Conservation (phyloP, 2,888 invertebrate genomes). For the Acleris holmiana region DNA sequence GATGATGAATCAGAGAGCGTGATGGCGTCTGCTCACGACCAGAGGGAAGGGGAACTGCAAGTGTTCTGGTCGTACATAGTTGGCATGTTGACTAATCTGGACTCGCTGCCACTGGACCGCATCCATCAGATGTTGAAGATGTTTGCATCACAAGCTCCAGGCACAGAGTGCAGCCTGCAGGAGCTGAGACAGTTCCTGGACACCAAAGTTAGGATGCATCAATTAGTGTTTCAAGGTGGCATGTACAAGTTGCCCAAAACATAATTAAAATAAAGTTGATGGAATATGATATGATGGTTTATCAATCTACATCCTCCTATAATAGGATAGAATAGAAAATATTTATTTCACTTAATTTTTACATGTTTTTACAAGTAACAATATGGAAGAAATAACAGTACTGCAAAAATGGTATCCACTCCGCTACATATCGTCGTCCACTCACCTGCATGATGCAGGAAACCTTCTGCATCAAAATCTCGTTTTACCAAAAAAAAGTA, state of each 20-base stretch:
- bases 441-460: no score
- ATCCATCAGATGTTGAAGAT: slow-evolving; percentile 98
- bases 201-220: slow-evolving; percentile 95
- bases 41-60: slow-evolving; percentile 96
- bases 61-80: slow-evolving; percentile 98
- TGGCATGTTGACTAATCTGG: slow-evolving; percentile 98
- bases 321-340: no score
- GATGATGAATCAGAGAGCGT: slow-evolving; percentile 97
- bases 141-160: slow-evolving; percentile 97
- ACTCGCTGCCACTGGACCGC: slow-evolving; percentile 94
- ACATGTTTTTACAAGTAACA: no score
- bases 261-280: slow-evolving; percentile 48
- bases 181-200: slow-evolving; percentile 96
- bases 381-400: no score
- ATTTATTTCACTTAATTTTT: no score
- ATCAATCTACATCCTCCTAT: no score
- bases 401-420: no score
- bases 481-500: no score
- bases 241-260: slow-evolving; percentile 94
- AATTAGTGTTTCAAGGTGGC: slow-evolving; percentile 92
- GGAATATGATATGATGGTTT: no score
- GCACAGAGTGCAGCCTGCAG: slow-evolving; percentile 94
- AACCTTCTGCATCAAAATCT: no score
- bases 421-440: no score
- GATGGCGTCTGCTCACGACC: slow-evolving; percentile 97